Base-by-base conservation (phyloP, 1,140 invertebrate species). In the Penaeus japonicus region DNA sequence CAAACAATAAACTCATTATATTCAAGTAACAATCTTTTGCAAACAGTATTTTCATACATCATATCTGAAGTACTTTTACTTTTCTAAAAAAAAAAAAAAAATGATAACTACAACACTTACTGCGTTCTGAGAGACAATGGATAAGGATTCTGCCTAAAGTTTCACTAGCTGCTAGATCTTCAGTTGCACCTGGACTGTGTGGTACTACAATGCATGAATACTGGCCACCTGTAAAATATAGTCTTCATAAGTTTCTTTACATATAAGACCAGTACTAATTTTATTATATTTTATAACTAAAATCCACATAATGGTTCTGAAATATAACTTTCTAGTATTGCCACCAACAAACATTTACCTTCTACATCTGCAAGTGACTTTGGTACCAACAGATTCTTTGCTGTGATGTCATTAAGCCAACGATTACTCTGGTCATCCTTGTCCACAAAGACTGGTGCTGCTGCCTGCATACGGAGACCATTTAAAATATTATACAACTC, bases 401-500 rank as follows among this genome's bases (percentile, higher is more conserved):
- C 47, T 55, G 79, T 30, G 12, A 87, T 87, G 24, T 87, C 85
- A 87, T 55, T 87, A 24, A 87, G 59, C 85, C 85, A 87, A 22
- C 85, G 78, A 79, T 47, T 87, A 39, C 85, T 87, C 47, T 87
- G 85, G 79, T 87, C 85, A 87, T 87, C 85, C 39, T 87, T 87
- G 78, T 87, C 85, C 22, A 87, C 82, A 73, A 87, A 87, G 35
- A 55, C 79, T n/a, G 79, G 54, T 24, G 79, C 24, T 55, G 78
- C 47, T 12, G 78, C 85, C 85, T 87, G 59, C 22, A 82, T 73
- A n/a, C 27, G 75, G 24, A 82, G 22, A 53, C 2, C n/a, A n/a
- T n/a, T n/a, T n/a, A n/a, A n/a, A n/a, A n/a, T n/a, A n/a, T n/a
- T n/a, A n/a, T 47, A 47, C 39, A 47, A 47, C 2, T 47, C 39